Evolutionary conservation across 1,140 invertebrate genomes (phyloP).

Genomic region (Cyphomyrmex costatus): DNA sequence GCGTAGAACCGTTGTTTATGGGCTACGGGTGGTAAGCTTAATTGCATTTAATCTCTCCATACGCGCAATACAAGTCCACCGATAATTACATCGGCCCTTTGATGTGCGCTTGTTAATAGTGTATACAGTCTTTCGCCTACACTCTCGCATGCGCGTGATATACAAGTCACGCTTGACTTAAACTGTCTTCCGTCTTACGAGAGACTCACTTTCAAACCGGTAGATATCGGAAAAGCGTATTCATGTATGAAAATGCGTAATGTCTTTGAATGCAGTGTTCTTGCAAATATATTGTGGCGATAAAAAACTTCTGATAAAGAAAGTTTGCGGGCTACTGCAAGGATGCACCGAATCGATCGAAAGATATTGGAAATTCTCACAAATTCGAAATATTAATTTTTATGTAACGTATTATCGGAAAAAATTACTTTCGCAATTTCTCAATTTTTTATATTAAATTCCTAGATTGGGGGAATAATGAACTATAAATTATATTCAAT

Average conservation of each 20-base stretch:
- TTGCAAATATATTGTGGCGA: neutral
- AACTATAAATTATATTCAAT: neutral
- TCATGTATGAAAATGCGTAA: slow-evolving; percentile 13
- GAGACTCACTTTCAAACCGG: neutral
- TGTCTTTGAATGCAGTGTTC: slow-evolving; percentile 6
- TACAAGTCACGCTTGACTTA: slow-evolving; percentile 21
- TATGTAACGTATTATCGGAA: neutral
- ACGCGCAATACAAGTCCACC: slow-evolving; percentile 35
- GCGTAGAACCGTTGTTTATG: slow-evolving; percentile 15
- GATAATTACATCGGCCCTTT: slow-evolving; percentile 44
- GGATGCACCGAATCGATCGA: neutral
- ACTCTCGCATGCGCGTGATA: neutral
- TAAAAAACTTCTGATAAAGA: slow-evolving; percentile 23
- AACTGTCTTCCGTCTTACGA: slow-evolving; percentile 3
- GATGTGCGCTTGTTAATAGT: slow-evolving; percentile 5
- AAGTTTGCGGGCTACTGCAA: neutral
- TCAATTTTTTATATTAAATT: slow-evolving; percentile 1
- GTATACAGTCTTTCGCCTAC: slow-evolving; percentile 6
- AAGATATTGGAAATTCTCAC: neutral
- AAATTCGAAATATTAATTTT: neutral
- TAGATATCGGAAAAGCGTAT: slow-evolving; percentile 25
- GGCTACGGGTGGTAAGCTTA: slow-evolving; percentile 32
- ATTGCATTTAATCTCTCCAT: slow-evolving; percentile 47
- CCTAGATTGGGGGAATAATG: neutral
- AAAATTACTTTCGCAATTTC: neutral